A percentile compares a stretch with the other conserved stretches of the same genome.
Conservation (phyloP, 2,797 vertebrate genomes). For the Dendrocincla fuliginosa region DNA sequence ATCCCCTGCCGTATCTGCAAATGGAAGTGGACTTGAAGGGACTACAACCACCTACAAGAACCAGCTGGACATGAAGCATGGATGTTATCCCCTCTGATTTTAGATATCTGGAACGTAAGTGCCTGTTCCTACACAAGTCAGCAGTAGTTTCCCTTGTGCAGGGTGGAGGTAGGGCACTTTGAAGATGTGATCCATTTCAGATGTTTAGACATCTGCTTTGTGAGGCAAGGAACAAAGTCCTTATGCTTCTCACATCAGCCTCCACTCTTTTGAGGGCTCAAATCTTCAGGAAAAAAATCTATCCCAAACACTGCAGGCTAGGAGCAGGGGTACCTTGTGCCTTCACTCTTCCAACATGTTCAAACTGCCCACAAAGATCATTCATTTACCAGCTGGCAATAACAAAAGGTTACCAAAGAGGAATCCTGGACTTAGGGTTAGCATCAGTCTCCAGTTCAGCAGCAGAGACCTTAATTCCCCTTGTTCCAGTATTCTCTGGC, state of each 20-base stretch:
- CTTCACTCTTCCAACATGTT: rapidly evolving
- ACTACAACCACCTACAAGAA: not conserved
- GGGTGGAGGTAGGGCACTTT: not conserved
- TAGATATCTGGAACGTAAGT: not conserved
- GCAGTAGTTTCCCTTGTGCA: not conserved
- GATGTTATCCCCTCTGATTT: not conserved
- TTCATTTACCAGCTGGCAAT: not conserved
- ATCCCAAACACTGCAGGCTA: not conserved
- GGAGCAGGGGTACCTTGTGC: not conserved
- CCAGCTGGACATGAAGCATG: not conserved
- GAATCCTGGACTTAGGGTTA: not conserved
- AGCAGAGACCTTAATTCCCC: not conserved
- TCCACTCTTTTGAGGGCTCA: not conserved
- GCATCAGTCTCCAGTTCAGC: not conserved
- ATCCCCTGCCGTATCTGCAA: not conserved
- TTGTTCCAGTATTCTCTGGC: not conserved
- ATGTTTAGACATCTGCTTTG: not conserved
- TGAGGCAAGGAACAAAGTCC: not conserved
- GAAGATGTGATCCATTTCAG: not conserved
- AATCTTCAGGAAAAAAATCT: not conserved
- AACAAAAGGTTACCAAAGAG: not conserved
- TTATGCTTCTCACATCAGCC: not conserved
- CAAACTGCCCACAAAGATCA: not conserved
- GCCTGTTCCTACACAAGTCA: not conserved
- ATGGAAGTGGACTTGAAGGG: not conserved